phyloP scores from a whole-genome alignment of 1,140 invertebrate genomes.

The Bradysia coprophila region DNA sequence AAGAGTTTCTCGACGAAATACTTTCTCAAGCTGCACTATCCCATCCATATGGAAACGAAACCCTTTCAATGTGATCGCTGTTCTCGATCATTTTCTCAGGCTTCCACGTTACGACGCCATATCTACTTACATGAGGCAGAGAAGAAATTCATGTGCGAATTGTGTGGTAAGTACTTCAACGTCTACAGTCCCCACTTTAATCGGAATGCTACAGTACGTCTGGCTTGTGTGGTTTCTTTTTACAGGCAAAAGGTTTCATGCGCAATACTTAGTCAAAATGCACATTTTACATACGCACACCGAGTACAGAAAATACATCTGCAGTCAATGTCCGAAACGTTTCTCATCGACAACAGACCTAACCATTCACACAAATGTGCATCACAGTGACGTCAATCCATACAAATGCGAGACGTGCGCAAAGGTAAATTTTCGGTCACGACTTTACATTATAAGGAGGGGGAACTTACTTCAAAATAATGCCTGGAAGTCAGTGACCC shows the following conservation, averaged over 20 bases:
- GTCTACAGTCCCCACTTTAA: no score
- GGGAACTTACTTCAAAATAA: no score
- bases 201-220: no score
- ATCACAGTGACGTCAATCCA: not conserved
- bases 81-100: not conserved
- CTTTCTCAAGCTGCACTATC: not conserved
- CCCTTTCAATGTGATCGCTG: not conserved
- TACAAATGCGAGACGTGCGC: no score
- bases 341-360: not conserved
- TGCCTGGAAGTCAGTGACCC: no score
- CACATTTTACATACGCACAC: not conserved
- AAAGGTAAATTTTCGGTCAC: no score
- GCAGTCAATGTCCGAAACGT: not conserved
- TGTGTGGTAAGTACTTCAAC: no score
- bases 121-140: not conserved
- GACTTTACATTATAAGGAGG: no score
- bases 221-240: no score
- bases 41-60: not conserved
- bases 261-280: not conserved
- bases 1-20: not conserved
- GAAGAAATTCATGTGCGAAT: not conserved
- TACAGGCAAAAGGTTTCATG: not conserved
- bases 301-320: not conserved
- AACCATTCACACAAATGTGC: not conserved
- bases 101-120: not conserved